Evolutionary conservation across 2,797 vertebrate species (phyloP), one percentile per base, ranked within the genome.

Genomic region (Mionectes olivaceus): DNA sequence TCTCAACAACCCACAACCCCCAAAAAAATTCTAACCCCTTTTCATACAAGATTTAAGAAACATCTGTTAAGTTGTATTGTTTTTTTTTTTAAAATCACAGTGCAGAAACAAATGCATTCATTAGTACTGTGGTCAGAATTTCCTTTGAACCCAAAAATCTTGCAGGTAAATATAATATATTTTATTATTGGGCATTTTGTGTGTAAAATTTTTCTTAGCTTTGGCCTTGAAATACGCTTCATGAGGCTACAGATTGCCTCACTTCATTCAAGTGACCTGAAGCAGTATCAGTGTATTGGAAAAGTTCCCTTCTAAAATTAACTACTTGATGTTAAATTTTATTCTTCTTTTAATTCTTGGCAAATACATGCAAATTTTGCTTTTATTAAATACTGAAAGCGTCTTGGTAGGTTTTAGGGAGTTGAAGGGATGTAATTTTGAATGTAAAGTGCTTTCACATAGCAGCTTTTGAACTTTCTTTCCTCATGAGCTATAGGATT

Each of bases 11-110:
- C 4, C 18, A 27, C 23, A 7, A 15, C 7, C 4, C 5, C 21
- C 8, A 0, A 1, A 39, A 27, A 1, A 4, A 1, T 5, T 12
- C 10, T 6, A 33, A 46, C 6, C 30, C 5, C 10, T 28, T 79
- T 86, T 67, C 14, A 5, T 59, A 13, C 18, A 21, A 65, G 13
- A 35, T 43, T 68, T 46, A 70, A 27, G 32, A 83, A 74, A 59
- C 0, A 0, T 23, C 46, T 61, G 25, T 24, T 75, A 6, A 19
- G 15, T 17, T 49, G 27, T 27, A 13, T 27, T 49, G 46, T 49
- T 49, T 19, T 46, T 25, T 30, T 43, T 83, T 89, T 43, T 2
- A 71, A 44, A 25, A 8, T 55, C 13, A 17, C 0, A 1, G 15
- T 57, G 15, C 22, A 79, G 59, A 65, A 89, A n/a, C 22, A 88